Evolutionary conservation across 2,113 vertebrate species (phyloP).

Genomic region (Oplegnathus fasciatus): DNA sequence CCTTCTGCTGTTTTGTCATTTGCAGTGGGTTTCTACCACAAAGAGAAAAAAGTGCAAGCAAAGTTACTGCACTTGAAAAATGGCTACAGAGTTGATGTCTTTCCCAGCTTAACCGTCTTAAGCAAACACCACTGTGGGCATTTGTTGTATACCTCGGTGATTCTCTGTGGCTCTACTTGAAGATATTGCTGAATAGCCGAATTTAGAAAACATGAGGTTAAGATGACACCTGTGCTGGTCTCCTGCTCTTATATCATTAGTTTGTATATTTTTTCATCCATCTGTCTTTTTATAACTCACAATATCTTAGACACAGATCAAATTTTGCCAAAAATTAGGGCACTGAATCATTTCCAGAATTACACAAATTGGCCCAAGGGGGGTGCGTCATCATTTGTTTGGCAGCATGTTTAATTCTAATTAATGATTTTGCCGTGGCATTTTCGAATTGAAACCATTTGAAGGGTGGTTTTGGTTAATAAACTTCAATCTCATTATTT

Average conservation of each 20-base stretch:
- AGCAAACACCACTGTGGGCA: no score
- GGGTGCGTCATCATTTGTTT: background rate
- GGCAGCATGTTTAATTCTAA: background rate
- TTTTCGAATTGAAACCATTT: background rate
- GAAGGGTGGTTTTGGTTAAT: conserved; percentile 6
- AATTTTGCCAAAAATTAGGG: background rate
- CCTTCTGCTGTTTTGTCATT: background rate
- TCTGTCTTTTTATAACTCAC: background rate
- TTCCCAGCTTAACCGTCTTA: background rate
- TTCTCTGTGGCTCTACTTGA: background rate
- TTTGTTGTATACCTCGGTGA: background rate
- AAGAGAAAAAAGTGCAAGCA: background rate
- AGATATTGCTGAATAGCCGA: no score
- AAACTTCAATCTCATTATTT: background rate
- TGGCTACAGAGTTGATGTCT: background rate
- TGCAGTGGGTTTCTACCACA: background rate
- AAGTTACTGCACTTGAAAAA: background rate
- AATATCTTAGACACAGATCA: background rate
- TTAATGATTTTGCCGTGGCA: background rate
- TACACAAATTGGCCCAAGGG: background rate
- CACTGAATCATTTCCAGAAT: background rate
- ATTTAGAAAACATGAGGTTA: background rate
- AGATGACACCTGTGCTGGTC: background rate
- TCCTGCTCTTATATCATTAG: background rate
- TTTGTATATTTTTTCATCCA: background rate